Percentiles rank a stretch among this genome's conserved stretches.
Evolutionary conservation across 1,140 invertebrate species (phyloP).

Genomic region (Cyrtorhinus lividipennis): DNA sequence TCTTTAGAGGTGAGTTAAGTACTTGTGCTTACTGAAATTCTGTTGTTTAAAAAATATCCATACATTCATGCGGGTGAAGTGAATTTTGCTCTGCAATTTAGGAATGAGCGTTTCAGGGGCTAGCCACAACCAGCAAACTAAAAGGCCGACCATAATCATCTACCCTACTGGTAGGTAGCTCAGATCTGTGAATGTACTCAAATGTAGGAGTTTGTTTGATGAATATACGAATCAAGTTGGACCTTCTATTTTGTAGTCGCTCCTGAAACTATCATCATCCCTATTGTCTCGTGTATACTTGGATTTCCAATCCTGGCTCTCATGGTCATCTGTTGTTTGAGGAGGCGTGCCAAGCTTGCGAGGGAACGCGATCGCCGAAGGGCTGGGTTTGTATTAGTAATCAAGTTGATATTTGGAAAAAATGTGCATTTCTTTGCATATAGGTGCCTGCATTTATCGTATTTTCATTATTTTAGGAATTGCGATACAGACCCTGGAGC

Average conservation of each 20-base stretch:
- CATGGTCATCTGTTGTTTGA: conserved; percentile 70
- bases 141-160: conserved; percentile 36
- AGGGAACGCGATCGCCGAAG: conserved; percentile 28
- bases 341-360: conserved; percentile 64
- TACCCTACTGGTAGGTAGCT: conserved; percentile 36
- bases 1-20: no score
- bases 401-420: no score
- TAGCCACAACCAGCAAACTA: not conserved
- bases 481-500: conserved; percentile 63
- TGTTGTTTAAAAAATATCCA: no score
- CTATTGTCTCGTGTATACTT: conserved; percentile 76
- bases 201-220: no score
- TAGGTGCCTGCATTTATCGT: no score
- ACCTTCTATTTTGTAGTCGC: conserved; percentile 67
- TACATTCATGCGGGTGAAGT: no score
- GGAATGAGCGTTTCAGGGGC: conserved; percentile 3
- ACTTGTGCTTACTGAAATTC: no score
- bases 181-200: no score
- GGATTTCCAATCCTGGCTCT: conserved; percentile 71
- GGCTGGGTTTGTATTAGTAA: no score
- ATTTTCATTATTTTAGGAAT: conserved; percentile 36
- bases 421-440: no score
- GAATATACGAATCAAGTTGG: no score
- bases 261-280: conserved; percentile 72
- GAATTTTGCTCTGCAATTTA: no score